phyloP scores from a whole-genome alignment of 35 echinoderm and acorn worm species.

The Amphiura filiformis region DNA sequence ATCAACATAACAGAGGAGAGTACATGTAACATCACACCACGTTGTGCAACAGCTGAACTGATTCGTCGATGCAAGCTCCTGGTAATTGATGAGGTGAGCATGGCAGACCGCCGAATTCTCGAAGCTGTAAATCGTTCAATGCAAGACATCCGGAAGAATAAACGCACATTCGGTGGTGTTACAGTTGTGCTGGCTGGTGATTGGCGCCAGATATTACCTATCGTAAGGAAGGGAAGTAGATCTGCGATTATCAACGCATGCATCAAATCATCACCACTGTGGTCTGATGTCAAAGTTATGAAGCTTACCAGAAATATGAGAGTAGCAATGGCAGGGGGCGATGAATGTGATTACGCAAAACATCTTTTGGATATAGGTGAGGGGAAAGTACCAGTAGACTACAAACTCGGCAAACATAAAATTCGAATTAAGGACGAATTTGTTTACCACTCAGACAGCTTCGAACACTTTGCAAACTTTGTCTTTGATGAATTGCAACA shows the following conservation, averaged over 20 bases:
- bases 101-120: constrained; percentile 18
- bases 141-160: constrained; percentile 9
- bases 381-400: background rate
- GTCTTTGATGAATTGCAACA: no score
- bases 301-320: constrained; percentile 7
- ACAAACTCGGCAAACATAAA: background rate
- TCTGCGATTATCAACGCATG: background rate
- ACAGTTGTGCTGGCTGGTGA: background rate
- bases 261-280: constrained; percentile 6
- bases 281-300: background rate
- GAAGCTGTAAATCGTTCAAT: constrained; percentile 24
- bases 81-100: constrained; percentile 16
- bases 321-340: background rate
- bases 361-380: constrained; percentile 11
- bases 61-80: no score
- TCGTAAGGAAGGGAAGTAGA: constrained; percentile 9
- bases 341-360: background rate
- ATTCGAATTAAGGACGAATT: background rate
- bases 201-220: constrained; percentile 35
- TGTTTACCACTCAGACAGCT: no score
- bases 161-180: constrained; percentile 21
- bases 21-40: background rate
- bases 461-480: no score
- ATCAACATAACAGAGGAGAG: constrained; percentile 24
- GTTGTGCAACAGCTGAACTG: background rate